These are phyloP conservation scores for Atta colombica DNA, from an alignment of 1,140 invertebrate genomes.

Conservation along the genomic window DNA sequence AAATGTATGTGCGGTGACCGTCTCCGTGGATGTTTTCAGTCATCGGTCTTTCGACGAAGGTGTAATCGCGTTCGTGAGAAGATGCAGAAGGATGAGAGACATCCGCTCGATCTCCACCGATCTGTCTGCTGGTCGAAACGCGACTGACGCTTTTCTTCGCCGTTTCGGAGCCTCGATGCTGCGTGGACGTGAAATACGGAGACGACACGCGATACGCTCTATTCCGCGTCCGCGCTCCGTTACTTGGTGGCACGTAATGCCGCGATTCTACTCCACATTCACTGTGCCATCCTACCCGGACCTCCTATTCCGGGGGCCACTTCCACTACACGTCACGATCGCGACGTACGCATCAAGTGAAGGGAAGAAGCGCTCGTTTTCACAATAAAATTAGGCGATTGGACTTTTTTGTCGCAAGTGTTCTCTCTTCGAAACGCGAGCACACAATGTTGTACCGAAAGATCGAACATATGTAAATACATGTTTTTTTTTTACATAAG, in stretches of 20 bases:
- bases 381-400: background rate
- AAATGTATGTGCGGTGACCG: background rate
- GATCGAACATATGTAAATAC: background rate
- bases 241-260: constrained; percentile 76
- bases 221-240: constrained; percentile 79
- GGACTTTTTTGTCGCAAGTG: constrained; percentile 26
- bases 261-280: constrained; percentile 82
- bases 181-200: constrained; percentile 41
- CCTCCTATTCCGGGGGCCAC: background rate
- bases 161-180: constrained; percentile 57
- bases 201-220: constrained; percentile 79
- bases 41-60: constrained; percentile 1
- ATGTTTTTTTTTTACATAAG: too few species aligned
- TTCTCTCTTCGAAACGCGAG: background rate
- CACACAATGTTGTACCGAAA: background rate
- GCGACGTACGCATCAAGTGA: background rate
- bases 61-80: background rate
- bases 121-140: constrained; percentile 75
- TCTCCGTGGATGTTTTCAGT: constrained; percentile 47
- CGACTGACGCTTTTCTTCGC: constrained; percentile 73
- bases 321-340: background rate
- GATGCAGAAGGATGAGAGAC: background rate
- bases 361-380: constrained; percentile 24
- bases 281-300: constrained; percentile 53
- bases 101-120: constrained; percentile 11